Evolutionary conservation across 92 coral and sea anemone genomes (phyloP).

Genomic region (Bergia sp.): DNA sequence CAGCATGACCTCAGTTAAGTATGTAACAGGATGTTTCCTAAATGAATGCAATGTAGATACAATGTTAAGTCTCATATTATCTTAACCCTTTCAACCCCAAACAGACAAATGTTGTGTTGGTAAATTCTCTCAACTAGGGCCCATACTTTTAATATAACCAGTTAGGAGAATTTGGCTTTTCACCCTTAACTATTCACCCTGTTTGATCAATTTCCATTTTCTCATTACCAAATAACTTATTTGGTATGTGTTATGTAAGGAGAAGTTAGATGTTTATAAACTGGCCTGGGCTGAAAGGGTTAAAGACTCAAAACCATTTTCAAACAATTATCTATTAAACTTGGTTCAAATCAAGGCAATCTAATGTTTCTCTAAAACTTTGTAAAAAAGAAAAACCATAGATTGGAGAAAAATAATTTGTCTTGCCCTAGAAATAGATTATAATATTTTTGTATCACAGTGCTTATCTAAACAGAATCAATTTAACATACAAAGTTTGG

Average conservation of each 20-base stretch:
- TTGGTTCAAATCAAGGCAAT: constrained; percentile 20
- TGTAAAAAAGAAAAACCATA: constrained; percentile 9
- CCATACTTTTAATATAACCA: too few species aligned
- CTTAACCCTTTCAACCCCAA: constrained; percentile 8
- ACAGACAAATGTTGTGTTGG: too few species aligned
- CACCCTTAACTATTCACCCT: too few species aligned
- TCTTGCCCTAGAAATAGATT: constrained; percentile 16
- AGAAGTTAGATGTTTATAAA: too few species aligned
- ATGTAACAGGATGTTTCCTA: constrained; percentile 20
- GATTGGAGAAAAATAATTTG: constrained; percentile 18
- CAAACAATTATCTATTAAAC: constrained; percentile 17
- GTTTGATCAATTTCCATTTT: too few species aligned
- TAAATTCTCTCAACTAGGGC: too few species aligned
- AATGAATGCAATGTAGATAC: constrained; percentile 12
- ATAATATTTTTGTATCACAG: neutral
- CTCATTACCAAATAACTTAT: too few species aligned
- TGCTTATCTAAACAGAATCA: constrained; percentile 14
- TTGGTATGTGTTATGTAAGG: too few species aligned
- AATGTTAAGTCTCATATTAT: constrained; percentile 11
- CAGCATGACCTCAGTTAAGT: constrained; percentile 37
- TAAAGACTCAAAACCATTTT: constrained; percentile 14
- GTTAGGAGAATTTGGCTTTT: too few species aligned
- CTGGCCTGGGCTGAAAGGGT: too few species aligned
- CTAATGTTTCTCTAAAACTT: constrained; percentile 11
- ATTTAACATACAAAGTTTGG: constrained; percentile 4